Percentiles rank a stretch among this genome's conserved stretches.
These are phyloP conservation scores for Henicopernis longicauda DNA, from an alignment of 2,113 vertebrate species.

Conservation along the genomic window DNA sequence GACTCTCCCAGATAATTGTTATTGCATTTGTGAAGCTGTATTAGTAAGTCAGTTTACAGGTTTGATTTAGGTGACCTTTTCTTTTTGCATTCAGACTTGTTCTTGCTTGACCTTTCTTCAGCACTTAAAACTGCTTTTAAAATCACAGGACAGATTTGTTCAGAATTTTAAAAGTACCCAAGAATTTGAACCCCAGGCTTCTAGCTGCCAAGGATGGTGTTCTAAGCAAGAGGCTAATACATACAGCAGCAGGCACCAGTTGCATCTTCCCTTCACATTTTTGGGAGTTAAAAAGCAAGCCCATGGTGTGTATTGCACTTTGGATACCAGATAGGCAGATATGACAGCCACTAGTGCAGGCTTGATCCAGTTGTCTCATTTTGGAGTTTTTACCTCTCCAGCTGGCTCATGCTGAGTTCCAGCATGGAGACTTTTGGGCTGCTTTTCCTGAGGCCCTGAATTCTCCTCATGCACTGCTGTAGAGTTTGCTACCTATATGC, in stretches of 20 bases:
- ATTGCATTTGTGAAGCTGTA: background rate
- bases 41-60: conserved; percentile 15
- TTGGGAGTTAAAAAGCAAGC: background rate
- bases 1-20: background rate
- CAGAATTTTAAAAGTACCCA: background rate
- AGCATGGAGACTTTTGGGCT: background rate
- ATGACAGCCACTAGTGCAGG: background rate
- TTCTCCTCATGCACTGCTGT: background rate
- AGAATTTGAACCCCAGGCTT: background rate
- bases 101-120: conserved; percentile 6
- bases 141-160: background rate
- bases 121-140: background rate
- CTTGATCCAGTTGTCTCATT: background rate
- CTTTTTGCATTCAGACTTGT: background rate
- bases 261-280: background rate
- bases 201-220: background rate
- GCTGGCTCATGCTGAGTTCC: background rate
- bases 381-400: background rate
- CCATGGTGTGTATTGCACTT: background rate
- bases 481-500: background rate
- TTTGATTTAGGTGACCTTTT: conserved; percentile 9
- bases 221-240: background rate
- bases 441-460: background rate
- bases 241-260: background rate
- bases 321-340: background rate